Evolutionary conservation across 23 tunicate genomes (phyloP), one percentile per base, ranked within the genome.

Genomic region (Corella eumyota): DNA sequence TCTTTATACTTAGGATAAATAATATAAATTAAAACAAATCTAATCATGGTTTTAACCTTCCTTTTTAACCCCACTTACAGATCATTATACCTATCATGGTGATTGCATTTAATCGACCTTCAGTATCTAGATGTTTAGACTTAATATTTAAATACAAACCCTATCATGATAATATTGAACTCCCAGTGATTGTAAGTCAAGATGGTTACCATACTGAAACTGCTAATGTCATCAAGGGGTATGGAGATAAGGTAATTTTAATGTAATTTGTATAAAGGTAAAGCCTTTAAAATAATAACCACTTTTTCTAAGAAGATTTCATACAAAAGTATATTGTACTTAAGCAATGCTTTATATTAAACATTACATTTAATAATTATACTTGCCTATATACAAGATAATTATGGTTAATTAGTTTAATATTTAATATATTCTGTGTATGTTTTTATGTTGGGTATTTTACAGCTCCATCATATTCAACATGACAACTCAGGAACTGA

Each of bases 111-210:
- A 81, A 90, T 74, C 83, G 97, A 21, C 91, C 91, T 1, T 62
- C 97, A 6, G 97, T 90, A 4, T 36, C 87, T 21, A 62, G 85
- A n/a, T 87, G 87, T 45, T 58, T 87, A 52, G 87, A 87, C 61
- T 34, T 64, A 32, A 32, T 87, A 13, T 26, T 87, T 19, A 66
- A 79, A 23, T 51, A 71, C 27, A 36, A 66, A 15, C 44, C 25
- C 0, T 2, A 4, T 4, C 29, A 7, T 11, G 50, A 40, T 26
- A 19, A 0, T 0, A 67, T 36, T 2, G 21, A 75, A 13, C 75
- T 81, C 75, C 98, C 98, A 5, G 49, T 91, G 23, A 61, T 91
- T 36, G 92, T 91, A 1, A 81, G 92, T 56, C 98, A 83, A 60
- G 98, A 91, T 65, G 91, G 98, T 17, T 58, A 80, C 50, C 78